Evolutionary conservation across 2,797 vertebrate species (phyloP).

Genomic region (Margarornis squamiger): DNA sequence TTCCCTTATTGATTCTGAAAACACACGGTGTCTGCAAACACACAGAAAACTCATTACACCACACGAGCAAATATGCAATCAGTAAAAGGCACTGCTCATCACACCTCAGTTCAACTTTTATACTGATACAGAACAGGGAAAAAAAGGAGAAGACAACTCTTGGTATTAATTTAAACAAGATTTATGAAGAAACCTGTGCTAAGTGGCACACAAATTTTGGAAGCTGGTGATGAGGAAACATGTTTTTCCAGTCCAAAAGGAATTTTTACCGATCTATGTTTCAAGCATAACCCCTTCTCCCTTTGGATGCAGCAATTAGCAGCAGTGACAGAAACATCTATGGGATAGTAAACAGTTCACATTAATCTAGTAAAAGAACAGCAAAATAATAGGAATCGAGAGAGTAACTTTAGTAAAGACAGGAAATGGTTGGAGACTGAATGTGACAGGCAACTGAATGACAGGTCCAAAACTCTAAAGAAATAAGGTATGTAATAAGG

Average conservation of each 20-base stretch:
- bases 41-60: background rate
- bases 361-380: background rate
- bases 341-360: background rate
- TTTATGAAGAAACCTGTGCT: background rate
- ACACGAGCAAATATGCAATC: background rate
- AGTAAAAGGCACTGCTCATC: background rate
- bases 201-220: background rate
- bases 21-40: background rate
- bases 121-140: background rate
- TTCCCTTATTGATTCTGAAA: background rate
- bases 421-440: background rate
- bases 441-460: background rate
- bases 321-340: background rate
- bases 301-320: background rate
- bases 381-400: background rate
- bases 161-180: background rate
- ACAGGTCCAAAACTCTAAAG: background rate
- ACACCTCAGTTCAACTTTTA: background rate
- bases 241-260: background rate
- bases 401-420: background rate
- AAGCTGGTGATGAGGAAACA: background rate
- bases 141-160: background rate
- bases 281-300: background rate
- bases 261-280: background rate
- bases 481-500: background rate